Evolutionary conservation across 2,888 invertebrate species (phyloP).

Genomic region (Chymomyza caudatula): DNA sequence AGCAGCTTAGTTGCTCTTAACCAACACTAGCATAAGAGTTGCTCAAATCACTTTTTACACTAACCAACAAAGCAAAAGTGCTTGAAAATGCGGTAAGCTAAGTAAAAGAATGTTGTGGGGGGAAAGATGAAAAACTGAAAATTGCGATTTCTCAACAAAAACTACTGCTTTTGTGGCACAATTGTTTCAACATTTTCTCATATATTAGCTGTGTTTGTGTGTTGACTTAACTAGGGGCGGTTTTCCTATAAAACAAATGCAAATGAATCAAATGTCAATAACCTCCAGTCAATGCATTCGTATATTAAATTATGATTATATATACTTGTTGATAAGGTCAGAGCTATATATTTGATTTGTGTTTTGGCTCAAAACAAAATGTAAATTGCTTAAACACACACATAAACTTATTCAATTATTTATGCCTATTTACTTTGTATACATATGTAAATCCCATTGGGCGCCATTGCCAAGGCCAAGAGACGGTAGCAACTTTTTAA

Average conservation of each 20-base stretch:
- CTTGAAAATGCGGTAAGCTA: slow-evolving; percentile 10
- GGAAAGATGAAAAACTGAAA: slow-evolving; percentile 48
- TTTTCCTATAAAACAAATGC: not conserved
- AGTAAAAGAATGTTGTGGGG: not conserved
- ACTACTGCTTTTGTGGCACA: no score
- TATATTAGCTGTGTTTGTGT: not conserved
- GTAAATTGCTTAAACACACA: no score
- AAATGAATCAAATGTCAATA: not conserved
- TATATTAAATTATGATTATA: not conserved
- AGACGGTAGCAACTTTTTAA: slow-evolving; percentile 37
- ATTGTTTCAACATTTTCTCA: no score
- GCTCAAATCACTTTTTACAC: no score
- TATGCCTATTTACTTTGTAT: not conserved
- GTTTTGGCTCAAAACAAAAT: no score
- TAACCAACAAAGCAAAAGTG: slow-evolving; percentile 6
- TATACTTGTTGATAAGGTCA: not conserved
- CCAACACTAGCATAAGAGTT: no score
- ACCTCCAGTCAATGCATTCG: not conserved
- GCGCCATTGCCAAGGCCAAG: not conserved
- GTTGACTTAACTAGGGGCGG: not conserved
- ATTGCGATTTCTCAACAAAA: slow-evolving; percentile 69
- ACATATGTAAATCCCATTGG: not conserved
- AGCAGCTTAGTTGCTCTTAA: no score
- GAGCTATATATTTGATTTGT: not conserved
- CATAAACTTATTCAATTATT: not conserved